Conservation (phyloP, 2,113 vertebrate genomes). For the Caranx ignobilis region DNA sequence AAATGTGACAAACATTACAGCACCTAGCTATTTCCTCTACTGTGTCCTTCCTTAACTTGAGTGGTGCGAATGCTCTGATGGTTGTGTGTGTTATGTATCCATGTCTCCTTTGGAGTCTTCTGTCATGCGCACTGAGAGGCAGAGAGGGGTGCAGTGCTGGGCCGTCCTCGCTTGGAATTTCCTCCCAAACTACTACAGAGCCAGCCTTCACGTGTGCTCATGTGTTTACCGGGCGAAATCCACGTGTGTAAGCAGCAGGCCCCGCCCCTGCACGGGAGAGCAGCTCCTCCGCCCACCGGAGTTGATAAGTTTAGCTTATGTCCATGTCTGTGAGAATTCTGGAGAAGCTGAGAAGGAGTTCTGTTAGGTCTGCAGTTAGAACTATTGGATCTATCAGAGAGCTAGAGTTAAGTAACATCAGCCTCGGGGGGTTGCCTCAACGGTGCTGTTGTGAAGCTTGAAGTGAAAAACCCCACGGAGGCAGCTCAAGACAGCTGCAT, state of each 20-base stretch:
- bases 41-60: too few species aligned
- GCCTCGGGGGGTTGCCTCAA: background rate
- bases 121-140: constrained; percentile 46
- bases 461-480: background rate
- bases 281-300: constrained; percentile 27
- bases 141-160: background rate
- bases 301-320: constrained; percentile 37
- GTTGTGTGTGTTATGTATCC: too few species aligned
- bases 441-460: background rate
- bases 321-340: constrained; percentile 5
- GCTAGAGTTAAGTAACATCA: background rate
- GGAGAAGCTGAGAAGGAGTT: background rate
- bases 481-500: background rate
- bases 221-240: constrained; percentile 62
- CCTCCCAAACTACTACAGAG: background rate
- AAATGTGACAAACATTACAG: too few species aligned
- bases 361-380: too few species aligned
- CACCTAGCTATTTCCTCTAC: too few species aligned
- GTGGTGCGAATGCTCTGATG: too few species aligned
- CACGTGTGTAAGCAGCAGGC: constrained; percentile 54
- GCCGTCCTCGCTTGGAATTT: constrained; percentile 47
- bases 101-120: background rate
- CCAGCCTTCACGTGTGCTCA: constrained; percentile 61
- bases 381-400: background rate
- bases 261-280: constrained; percentile 47